Evolutionary conservation across 2,797 vertebrate species (phyloP), one percentile per base, ranked within the genome.

Genomic region (Sardinella longiceps): DNA sequence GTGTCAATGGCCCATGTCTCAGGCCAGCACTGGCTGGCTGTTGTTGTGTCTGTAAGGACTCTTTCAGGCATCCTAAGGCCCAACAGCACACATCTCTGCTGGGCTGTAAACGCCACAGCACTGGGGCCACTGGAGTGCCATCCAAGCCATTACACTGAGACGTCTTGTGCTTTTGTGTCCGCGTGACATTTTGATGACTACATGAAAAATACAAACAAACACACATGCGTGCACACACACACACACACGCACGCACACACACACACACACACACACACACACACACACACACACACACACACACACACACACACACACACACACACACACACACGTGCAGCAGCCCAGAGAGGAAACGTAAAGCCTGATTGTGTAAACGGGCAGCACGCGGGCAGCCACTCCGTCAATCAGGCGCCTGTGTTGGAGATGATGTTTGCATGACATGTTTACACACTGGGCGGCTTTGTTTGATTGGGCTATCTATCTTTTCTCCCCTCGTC

Each of bases 1-100:
- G 74, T 70, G 70, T 89, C 86, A 89, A 90, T 89, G 87, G 86
- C 70, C 85, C 86, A 86, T 45, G 81, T 83, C 88, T 88, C 87
- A 81, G 86, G 82, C 84, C 87, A 87, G 87, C 85, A 89, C 88
- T 88, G 87, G 84, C 80, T 45, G 85, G 84, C 80, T 45, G 85
- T 25, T 81, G 81, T 85, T 80, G 83, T 81, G 81, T 53, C 84
- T 88, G 39, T 87, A 88, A 77, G 86, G 80, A 81, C 81, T 77
- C 89, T 90, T 88, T 90, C 85, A 90, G 85, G 81, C 84, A 58
- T 23, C 66, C 25, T 84, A 28, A 28, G 25, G 53, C 81, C 51
- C 82, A 86, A 80, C 84, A 83, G 20, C 80, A 58, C 82, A 53
- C 82, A 58, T 66, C 46, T 84, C 66, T 85, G 25, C 82, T 82